Evolutionary conservation across 2,888 invertebrate species (phyloP).

Genomic region (Mythimna vitellina): DNA sequence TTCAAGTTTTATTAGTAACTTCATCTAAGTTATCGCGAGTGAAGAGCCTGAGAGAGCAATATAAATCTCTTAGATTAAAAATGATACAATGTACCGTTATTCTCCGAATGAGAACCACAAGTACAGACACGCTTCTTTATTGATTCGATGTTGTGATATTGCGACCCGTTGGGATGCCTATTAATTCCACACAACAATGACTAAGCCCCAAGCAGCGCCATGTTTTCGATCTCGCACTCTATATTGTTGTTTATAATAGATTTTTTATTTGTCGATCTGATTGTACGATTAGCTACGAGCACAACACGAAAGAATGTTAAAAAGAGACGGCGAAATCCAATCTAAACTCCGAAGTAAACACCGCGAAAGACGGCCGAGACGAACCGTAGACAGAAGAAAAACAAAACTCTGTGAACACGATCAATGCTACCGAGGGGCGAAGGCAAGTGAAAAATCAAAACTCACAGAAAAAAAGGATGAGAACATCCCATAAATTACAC

Average conservation of each 20-base stretch:
- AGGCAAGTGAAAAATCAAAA: conserved; percentile 82
- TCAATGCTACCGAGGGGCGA: conserved; percentile 78
- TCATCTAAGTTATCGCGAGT: conserved; percentile 57
- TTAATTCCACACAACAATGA: conserved; percentile 85
- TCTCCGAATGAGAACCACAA: conserved; percentile 78
- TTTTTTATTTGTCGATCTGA: conserved; percentile 78
- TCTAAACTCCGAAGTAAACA: conserved; percentile 86
- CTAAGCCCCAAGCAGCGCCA: conserved; percentile 74
- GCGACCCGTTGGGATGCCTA: conserved; percentile 80
- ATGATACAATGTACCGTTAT: conserved; percentile 77
- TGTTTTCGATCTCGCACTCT: conserved; percentile 81
- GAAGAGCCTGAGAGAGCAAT: conserved; percentile 63
- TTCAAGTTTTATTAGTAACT: conserved; percentile 56
- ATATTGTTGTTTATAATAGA: conserved; percentile 84
- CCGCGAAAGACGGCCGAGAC: conserved; percentile 81
- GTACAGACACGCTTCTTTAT: conserved; percentile 79
- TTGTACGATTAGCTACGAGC: conserved; percentile 77
- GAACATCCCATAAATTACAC: conserved; percentile 86
- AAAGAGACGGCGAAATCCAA: conserved; percentile 81
- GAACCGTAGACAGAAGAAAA: conserved; percentile 87
- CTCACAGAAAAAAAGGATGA: conserved; percentile 75
- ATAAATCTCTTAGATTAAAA: conserved; percentile 75
- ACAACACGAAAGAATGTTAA: conserved; percentile 73
- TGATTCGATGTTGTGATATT: conserved; percentile 86
- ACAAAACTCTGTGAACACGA: conserved; percentile 83